Percentiles rank a stretch among this genome's conserved stretches.
phyloP scores from a whole-genome alignment of 2,113 vertebrate genomes.

The Pachyramphus minor region DNA sequence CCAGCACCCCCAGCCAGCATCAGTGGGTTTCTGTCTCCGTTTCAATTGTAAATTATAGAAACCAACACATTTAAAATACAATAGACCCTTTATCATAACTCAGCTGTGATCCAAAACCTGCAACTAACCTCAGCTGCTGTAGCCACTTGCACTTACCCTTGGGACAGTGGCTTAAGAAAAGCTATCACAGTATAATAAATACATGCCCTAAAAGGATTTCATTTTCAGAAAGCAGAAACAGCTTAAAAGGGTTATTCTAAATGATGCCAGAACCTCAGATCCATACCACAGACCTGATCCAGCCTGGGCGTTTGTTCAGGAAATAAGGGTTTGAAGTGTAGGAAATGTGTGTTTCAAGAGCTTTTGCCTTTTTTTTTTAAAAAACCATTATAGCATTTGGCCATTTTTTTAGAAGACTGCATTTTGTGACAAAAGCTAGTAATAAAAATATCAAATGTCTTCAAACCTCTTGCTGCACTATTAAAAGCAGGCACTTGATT shows the following conservation, averaged over 20 bases:
- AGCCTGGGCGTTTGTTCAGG: neutral
- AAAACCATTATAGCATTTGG: neutral
- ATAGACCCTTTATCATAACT: neutral
- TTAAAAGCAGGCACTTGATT: conserved; percentile 21
- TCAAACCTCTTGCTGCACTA: neutral
- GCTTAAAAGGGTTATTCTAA: neutral
- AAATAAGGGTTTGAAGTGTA: neutral
- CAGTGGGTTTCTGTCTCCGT: neutral
- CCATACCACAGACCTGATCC: neutral
- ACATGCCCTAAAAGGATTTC: neutral
- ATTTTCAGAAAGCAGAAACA: neutral
- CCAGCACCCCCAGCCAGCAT: neutral
- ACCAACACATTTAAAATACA: neutral
- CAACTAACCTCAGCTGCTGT: neutral
- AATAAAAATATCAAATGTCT: conserved; percentile 15
- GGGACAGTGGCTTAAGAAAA: neutral
- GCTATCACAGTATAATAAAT: conserved; percentile 20
- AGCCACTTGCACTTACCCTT: neutral
- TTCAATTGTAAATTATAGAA: neutral
- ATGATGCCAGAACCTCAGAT: neutral
- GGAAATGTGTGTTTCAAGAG: neutral
- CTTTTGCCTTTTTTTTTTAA: neutral
- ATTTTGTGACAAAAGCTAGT: neutral
- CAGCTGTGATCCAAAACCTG: neutral
- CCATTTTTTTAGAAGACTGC: neutral